These are phyloP conservation scores for Dynastes tityus DNA, from an alignment of 2,888 invertebrate genomes.

Conservation along the genomic window DNA sequence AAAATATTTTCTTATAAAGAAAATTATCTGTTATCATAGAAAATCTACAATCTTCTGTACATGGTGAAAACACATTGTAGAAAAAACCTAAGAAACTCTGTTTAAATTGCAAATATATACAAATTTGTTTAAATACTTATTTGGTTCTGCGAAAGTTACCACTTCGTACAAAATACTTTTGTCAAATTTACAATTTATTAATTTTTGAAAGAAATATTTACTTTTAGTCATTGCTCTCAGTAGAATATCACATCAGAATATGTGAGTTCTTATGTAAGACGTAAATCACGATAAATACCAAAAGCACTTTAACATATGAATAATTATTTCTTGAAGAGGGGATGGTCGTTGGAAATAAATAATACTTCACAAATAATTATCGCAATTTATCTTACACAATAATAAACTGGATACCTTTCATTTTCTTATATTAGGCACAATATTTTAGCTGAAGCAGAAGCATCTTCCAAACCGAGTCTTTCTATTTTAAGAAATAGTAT, in stretches of 20 bases:
- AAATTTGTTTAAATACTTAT: slow-evolving; percentile 54
- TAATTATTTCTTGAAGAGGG: slow-evolving; percentile 11
- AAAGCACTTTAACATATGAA: slow-evolving; percentile 7
- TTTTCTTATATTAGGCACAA: slow-evolving; percentile 48
- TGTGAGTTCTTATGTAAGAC: slow-evolving; percentile 38
- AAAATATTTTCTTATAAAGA: slow-evolving; percentile 70
- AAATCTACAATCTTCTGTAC: slow-evolving; percentile 65
- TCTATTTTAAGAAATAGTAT: slow-evolving; percentile 49
- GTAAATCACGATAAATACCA: slow-evolving; percentile 33
- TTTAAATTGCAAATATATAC: slow-evolving; percentile 52
- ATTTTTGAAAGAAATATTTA: slow-evolving; percentile 42
- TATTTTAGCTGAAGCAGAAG: slow-evolving; percentile 50
- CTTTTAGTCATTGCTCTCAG: slow-evolving; percentile 44
- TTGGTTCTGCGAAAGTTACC: slow-evolving; percentile 52
- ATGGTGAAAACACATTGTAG: slow-evolving; percentile 52
- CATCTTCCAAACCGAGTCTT: slow-evolving; percentile 46
- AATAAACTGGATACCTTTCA: slow-evolving; percentile 44
- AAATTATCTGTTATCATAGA: slow-evolving; percentile 65
- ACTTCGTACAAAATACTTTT: slow-evolving; percentile 50
- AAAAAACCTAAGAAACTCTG: slow-evolving; percentile 53
- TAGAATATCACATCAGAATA: slow-evolving; percentile 46
- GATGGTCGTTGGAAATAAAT: slow-evolving; percentile 5
- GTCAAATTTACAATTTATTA: slow-evolving; percentile 40
- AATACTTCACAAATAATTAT: slow-evolving; percentile 33
- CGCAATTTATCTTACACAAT: slow-evolving; percentile 43